Base-by-base conservation (phyloP, 2,113 vertebrate species). In the Prionailurus bengalensis region DNA sequence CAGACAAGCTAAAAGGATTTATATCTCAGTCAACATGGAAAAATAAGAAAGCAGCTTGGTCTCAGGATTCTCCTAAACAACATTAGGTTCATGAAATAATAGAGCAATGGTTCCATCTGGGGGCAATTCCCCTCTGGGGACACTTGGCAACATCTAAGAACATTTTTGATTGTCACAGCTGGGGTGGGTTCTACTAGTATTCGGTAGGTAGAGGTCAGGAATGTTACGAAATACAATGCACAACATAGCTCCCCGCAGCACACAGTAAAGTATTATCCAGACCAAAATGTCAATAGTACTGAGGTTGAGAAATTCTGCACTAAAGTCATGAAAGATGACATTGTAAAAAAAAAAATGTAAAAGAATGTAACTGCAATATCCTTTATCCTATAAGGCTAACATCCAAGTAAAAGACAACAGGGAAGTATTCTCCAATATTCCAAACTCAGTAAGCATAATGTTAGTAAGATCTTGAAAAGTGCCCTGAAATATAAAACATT, bases 221-320 rank as follows among this genome's bases (percentile, higher is more conserved):
- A 61, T 71, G 29, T 9, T 53, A 36, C 4, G 42, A 36, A 39
- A n/a, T 27, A n/a, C 10, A 45, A 51, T 51, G 1, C 27, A 48
- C 0, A 53, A 31, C 11, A 48, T 1, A 48, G 4, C 9, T 1
- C 1, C 1, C 29, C 21, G 15, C 25, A 45, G 0, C 7, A 14
- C 25, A 14, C 36, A 8, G 5, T 11, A 76, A 68, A 51, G 4
- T 33, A 17, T 87, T 51, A 76, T 74, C 17, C 39, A 85, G 45
- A 80, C 15, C 29, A 74, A 78, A 93, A 90, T 63, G 29, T 33
- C 25, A 79, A 3, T 45, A 36, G 3, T 27, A 5, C 23, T 36
- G 7, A 66, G 9, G 51, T 33, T 81, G 11, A 87, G 36, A 90
- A 86, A 86, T 39, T 14, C 16, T 76, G 23, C 23, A 48, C 31